Conservation (phyloP, 2,888 invertebrate species). For the Labia minor region DNA sequence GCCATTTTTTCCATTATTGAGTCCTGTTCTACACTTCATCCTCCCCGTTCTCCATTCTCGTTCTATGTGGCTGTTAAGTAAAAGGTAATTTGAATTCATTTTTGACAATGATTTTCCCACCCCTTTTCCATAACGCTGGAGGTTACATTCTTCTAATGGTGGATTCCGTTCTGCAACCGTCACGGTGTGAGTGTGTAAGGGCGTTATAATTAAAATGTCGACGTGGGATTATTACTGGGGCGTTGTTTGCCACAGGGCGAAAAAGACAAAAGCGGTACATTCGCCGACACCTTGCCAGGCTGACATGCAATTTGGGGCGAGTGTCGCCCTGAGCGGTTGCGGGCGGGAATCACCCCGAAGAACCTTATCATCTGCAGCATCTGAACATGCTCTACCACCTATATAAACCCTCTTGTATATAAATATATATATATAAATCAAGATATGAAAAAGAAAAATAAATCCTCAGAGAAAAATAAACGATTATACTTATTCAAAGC, state of each 20-base stretch:
- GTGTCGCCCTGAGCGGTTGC: not conserved
- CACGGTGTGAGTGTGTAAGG: slow-evolving; percentile 2
- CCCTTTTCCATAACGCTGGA: not conserved
- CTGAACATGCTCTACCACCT: slow-evolving; percentile 4
- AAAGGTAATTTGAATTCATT: too few relatives aligned
- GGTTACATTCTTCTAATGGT: not conserved
- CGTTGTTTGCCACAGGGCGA: slow-evolving; percentile 13
- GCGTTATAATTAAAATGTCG: slow-evolving; percentile 1
- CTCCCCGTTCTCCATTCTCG: too few relatives aligned
- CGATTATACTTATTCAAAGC: too few relatives aligned
- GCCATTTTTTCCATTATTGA: too few relatives aligned
- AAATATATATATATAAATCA: too few relatives aligned
- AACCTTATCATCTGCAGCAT: not conserved
- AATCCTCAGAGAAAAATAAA: too few relatives aligned
- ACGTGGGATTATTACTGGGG: slow-evolving; percentile 13
- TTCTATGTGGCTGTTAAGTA: too few relatives aligned
- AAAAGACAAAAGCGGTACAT: slow-evolving; percentile 8
- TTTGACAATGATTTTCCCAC: not conserved
- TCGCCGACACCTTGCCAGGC: not conserved
- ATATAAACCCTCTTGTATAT: not conserved
- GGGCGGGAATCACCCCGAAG: not conserved
- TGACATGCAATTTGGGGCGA: slow-evolving; percentile 7
- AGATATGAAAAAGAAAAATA: too few relatives aligned
- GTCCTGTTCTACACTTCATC: too few relatives aligned
- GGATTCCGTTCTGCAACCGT: not conserved